phyloP scores from a whole-genome alignment of 2,113 vertebrate genomes.

The Dermatemys mawii region DNA sequence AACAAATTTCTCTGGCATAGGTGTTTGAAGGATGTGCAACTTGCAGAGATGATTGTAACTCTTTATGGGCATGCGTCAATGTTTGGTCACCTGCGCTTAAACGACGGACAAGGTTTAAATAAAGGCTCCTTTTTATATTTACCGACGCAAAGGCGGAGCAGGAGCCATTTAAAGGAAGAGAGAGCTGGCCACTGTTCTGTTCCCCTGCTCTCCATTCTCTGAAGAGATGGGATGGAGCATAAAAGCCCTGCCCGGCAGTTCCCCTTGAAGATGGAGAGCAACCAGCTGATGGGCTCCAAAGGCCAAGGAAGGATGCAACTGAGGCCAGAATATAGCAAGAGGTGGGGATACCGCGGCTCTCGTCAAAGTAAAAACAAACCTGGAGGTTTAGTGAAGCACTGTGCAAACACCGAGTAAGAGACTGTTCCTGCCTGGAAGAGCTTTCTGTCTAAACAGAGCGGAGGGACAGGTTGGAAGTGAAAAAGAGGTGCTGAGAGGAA shows the following conservation, averaged over 20 bases:
- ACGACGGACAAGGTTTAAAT: slow-evolving; percentile 41
- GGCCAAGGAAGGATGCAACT: background rate
- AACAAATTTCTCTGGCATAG: background rate
- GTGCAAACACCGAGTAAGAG: too few species aligned
- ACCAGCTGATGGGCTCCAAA: background rate
- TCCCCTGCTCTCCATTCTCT: background rate
- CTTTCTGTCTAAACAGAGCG: too few species aligned
- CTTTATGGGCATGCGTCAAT: slow-evolving; percentile 17
- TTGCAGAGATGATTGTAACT: slow-evolving; percentile 7
- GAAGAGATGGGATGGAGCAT: background rate
- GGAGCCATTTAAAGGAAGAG: background rate
- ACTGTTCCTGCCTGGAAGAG: too few species aligned
- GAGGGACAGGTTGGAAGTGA: too few species aligned
- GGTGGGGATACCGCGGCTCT: background rate
- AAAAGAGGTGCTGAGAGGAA: too few species aligned
- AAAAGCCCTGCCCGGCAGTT: too few species aligned
- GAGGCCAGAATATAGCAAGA: background rate
- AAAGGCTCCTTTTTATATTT: slow-evolving; percentile 22
- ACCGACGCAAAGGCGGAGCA: background rate
- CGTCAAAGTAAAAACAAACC: too few species aligned
- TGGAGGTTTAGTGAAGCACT: too few species aligned
- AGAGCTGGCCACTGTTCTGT: rapidly evolving
- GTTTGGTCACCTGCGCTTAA: slow-evolving; percentile 52
- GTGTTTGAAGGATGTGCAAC: slow-evolving; percentile 3
- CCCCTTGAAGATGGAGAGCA: background rate